Evolutionary conservation across 2,888 invertebrate species (phyloP).

Genomic region (Asteroscopus sphinx): DNA sequence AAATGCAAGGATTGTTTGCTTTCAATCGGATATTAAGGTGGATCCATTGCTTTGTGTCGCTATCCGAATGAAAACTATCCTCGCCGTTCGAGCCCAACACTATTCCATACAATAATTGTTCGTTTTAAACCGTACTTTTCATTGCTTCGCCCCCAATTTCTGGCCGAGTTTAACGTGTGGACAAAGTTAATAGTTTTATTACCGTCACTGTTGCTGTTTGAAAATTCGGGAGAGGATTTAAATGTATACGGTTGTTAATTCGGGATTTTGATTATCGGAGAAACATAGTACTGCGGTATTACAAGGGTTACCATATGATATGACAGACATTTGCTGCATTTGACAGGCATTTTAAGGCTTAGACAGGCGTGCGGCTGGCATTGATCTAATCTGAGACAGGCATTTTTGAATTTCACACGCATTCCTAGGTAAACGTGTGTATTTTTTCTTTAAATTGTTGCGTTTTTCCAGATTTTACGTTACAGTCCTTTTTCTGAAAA

Average conservation of each 20-base stretch:
- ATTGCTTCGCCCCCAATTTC: slow-evolving; percentile 34
- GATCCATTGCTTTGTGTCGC: slow-evolving; percentile 58
- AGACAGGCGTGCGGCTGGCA: too few relatives aligned
- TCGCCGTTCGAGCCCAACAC: slow-evolving; percentile 23
- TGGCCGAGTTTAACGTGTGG: slow-evolving; percentile 13
- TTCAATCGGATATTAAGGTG: slow-evolving; percentile 70
- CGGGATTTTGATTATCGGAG: not conserved
- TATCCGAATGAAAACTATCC: slow-evolving; percentile 57
- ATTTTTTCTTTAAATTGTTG: too few relatives aligned
- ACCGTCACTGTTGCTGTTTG: not conserved
- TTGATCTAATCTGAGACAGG: too few relatives aligned
- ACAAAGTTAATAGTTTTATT: slow-evolving; percentile 32
- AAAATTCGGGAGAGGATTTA: not conserved
- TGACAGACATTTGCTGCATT: too few relatives aligned
- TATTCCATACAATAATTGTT: slow-evolving; percentile 35
- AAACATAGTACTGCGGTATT: not conserved
- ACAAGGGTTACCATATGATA: too few relatives aligned
- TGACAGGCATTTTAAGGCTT: too few relatives aligned
- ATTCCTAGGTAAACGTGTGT: too few relatives aligned
- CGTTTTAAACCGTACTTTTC: slow-evolving; percentile 27
- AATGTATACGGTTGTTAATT: too few relatives aligned
- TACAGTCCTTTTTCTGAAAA: too few relatives aligned
- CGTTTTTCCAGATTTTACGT: too few relatives aligned
- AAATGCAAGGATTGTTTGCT: slow-evolving; percentile 74
- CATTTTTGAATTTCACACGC: too few relatives aligned